phyloP scores from a whole-genome alignment of 1,140 invertebrate genomes.

The Calycopis cecrops region DNA sequence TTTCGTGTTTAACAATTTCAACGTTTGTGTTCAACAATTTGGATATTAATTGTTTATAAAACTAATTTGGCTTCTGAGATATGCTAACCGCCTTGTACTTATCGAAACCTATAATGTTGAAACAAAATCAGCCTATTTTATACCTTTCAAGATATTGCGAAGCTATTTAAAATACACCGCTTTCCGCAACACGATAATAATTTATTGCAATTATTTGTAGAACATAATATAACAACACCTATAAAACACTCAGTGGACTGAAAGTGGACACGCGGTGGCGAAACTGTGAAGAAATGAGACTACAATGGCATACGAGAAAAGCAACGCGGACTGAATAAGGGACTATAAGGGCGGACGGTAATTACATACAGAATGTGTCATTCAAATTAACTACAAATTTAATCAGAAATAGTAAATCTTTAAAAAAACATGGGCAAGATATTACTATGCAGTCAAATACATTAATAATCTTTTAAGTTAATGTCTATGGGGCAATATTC shows the following conservation, averaged over 20 bases:
- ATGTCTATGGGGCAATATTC: too few relatives aligned
- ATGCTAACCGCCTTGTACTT: not conserved
- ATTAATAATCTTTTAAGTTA: too few relatives aligned
- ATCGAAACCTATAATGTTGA: slow-evolving; percentile 16
- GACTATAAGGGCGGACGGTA: too few relatives aligned
- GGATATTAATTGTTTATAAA: not conserved
- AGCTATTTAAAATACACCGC: slow-evolving; percentile 23
- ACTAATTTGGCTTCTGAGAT: slow-evolving; percentile 11
- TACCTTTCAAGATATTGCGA: slow-evolving; percentile 19
- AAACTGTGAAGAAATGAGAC: slow-evolving; percentile 23
- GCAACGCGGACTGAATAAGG: slow-evolving; percentile 24
- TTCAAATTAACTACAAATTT: too few relatives aligned
- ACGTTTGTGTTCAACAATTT: too few relatives aligned
- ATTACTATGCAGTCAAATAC: too few relatives aligned
- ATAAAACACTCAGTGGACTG: slow-evolving; percentile 25
- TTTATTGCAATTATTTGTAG: slow-evolving; percentile 23
- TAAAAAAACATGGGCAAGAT: too few relatives aligned
- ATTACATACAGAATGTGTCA: too few relatives aligned
- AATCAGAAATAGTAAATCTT: too few relatives aligned
- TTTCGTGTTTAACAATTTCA: too few relatives aligned
- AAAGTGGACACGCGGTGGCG: slow-evolving; percentile 20
- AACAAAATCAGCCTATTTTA: slow-evolving; percentile 13
- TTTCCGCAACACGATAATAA: slow-evolving; percentile 22
- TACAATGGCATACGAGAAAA: slow-evolving; percentile 22
- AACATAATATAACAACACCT: slow-evolving; percentile 20